phyloP scores from a whole-genome alignment of 2,888 invertebrate genomes.

The Drosophila mayaguana region DNA sequence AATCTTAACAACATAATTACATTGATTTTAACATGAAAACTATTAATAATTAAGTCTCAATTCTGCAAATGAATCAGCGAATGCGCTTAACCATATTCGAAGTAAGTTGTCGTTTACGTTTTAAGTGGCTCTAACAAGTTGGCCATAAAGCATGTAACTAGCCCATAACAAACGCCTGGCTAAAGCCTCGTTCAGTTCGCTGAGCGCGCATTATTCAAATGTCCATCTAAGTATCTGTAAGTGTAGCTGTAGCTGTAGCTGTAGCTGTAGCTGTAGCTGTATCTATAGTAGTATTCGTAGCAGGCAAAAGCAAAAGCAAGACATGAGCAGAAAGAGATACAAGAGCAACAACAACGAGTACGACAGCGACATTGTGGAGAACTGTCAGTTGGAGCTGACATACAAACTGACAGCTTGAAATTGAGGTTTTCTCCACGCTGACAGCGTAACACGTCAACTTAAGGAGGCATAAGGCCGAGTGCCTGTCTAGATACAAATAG shows the following conservation, averaged over 20 bases:
- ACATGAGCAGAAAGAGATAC: slow-evolving; percentile 45
- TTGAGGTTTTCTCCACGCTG: slow-evolving; percentile 83
- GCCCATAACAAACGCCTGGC: slow-evolving; percentile 27
- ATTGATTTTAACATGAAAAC: background rate
- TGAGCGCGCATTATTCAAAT: slow-evolving; percentile 72
- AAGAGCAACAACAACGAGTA: slow-evolving; percentile 29
- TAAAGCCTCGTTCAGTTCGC: slow-evolving; percentile 22
- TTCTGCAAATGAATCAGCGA: slow-evolving; percentile 19
- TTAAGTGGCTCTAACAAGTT: slow-evolving; percentile 32
- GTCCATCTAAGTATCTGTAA: slow-evolving; percentile 65
- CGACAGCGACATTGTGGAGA: slow-evolving; percentile 72
- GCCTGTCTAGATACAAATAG: slow-evolving; percentile 80
- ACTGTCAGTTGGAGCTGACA: slow-evolving; percentile 84
- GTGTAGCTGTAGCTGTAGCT: slow-evolving; percentile 25
- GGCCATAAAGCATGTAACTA: slow-evolving; percentile 41
- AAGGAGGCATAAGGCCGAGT: slow-evolving; percentile 80
- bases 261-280: slow-evolving; percentile 31
- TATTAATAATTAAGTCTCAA: background rate
- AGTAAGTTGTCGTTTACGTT: slow-evolving; percentile 37
- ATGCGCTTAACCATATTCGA: slow-evolving; percentile 7
- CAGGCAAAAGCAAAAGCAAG: slow-evolving; percentile 31
- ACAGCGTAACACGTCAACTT: slow-evolving; percentile 82
- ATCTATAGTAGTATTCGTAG: slow-evolving; percentile 12
- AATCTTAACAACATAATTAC: background rate
- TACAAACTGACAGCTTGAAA: slow-evolving; percentile 84